phyloP scores from a whole-genome alignment of 2,888 invertebrate species.

The Andrena haemorrhoa region DNA sequence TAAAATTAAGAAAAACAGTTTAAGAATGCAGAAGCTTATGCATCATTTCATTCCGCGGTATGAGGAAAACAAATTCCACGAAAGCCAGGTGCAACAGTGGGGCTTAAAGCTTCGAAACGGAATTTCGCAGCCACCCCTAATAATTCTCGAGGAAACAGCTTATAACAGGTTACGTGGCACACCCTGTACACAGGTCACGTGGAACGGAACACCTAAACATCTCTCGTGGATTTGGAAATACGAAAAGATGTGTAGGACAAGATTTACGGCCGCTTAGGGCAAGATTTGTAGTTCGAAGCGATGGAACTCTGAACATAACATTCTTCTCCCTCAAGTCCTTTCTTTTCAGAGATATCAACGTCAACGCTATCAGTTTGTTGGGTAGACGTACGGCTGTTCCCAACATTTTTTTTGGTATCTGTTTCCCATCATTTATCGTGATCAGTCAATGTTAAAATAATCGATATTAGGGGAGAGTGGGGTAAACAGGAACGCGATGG shows the following conservation, averaged over 20 bases:
- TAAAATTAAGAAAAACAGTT: too few species aligned
- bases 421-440: too few species aligned
- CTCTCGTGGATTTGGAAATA: slow-evolving; percentile 9
- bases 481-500: too few species aligned
- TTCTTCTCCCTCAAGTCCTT: not conserved
- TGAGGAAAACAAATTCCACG: not conserved
- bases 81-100: not conserved
- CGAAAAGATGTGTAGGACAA: not conserved
- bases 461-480: too few species aligned
- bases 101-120: not conserved
- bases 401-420: too few species aligned
- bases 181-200: slow-evolving; percentile 8
- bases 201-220: slow-evolving; percentile 7
- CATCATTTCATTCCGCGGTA: not conserved
- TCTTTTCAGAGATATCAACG: not conserved
- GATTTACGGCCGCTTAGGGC: slow-evolving; percentile 1
- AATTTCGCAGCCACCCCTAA: slow-evolving; percentile 3
- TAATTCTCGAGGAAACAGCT: slow-evolving; percentile 6
- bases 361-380: not conserved
- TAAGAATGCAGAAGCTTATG: too few species aligned
- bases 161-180: slow-evolving; percentile 15
- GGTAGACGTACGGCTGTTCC: too few species aligned
- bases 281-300: not conserved
- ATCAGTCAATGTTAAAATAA: too few species aligned
- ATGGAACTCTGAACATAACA: not conserved